Percentiles rank a stretch among this genome's conserved stretches.
Evolutionary conservation across 1,140 invertebrate genomes (phyloP).

Genomic region (Atopsyche davidsoni): DNA sequence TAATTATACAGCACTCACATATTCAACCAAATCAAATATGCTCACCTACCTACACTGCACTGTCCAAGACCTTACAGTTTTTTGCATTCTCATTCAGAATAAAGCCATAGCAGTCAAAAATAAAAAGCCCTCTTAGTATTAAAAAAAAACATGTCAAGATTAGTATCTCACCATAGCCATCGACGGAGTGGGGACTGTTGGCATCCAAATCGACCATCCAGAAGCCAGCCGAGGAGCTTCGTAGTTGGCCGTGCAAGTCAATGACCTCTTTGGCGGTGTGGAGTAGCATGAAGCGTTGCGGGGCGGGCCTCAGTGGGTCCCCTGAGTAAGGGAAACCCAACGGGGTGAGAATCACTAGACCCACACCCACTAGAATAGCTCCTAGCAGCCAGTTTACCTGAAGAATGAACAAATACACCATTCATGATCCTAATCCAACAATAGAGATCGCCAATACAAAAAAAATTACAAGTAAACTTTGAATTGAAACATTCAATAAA

Average conservation of each 20-base stretch:
- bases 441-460: no score
- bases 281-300: constrained; percentile 60
- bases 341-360: constrained; percentile 55
- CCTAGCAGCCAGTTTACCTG: constrained; percentile 29
- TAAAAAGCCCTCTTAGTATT: no score
- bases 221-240: constrained; percentile 45
- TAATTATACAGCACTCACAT: no score
- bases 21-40: not conserved
- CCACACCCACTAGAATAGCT: constrained; percentile 25
- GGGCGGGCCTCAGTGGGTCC: constrained; percentile 45
- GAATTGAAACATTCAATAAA: not conserved
- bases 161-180: constrained; percentile 38
- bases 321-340: constrained; percentile 70
- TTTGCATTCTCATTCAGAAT: no score
- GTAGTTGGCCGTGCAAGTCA: constrained; percentile 8
- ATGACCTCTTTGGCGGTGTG: constrained; percentile 32
- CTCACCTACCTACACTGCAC: no score
- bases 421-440: no score
- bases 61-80: no score
- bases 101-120: no score
- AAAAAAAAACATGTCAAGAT: no score
- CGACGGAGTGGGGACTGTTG: constrained; percentile 59
- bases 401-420: constrained; percentile 2
- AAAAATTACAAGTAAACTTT: no score
- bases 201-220: constrained; percentile 73